These are phyloP conservation scores for Bungarus multicinctus DNA, from an alignment of 2,113 vertebrate genomes.

Conservation along the genomic window DNA sequence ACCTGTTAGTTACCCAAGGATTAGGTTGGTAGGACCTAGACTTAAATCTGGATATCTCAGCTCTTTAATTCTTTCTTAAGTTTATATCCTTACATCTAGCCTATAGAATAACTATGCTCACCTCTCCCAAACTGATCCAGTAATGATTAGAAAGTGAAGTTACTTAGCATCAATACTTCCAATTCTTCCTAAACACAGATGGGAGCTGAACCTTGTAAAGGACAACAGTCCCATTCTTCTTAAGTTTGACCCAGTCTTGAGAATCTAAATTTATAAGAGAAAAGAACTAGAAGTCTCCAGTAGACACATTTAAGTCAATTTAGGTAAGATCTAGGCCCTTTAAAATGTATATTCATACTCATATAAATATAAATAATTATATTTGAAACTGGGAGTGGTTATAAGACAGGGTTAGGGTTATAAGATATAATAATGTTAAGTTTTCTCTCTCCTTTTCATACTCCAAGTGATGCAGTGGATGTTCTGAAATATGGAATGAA, in stretches of 20 bases:
- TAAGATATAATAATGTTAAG: background rate
- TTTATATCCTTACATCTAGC: background rate
- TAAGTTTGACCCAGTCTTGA: background rate
- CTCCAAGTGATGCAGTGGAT: background rate
- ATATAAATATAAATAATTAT: background rate
- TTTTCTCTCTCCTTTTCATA: background rate
- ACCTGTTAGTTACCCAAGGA: background rate
- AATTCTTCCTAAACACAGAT: background rate
- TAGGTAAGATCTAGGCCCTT: background rate
- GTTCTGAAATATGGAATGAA: background rate
- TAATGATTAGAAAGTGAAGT: background rate
- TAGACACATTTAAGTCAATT: background rate
- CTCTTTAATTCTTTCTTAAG: background rate
- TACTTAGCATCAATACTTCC: background rate
- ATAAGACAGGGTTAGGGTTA: no score
- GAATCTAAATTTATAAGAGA: background rate
- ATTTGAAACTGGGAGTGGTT: background rate
- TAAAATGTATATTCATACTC: background rate
- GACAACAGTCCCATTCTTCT: background rate
- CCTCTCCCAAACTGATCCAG: background rate
- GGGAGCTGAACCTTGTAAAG: background rate
- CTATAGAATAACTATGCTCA: background rate
- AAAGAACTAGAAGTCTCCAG: background rate
- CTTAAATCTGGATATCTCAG: background rate
- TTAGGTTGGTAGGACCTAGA: background rate